Percentiles rank a stretch among this genome's conserved stretches.
phyloP scores from a whole-genome alignment of 2,797 vertebrate species.

The Phoebastria nigripes region DNA sequence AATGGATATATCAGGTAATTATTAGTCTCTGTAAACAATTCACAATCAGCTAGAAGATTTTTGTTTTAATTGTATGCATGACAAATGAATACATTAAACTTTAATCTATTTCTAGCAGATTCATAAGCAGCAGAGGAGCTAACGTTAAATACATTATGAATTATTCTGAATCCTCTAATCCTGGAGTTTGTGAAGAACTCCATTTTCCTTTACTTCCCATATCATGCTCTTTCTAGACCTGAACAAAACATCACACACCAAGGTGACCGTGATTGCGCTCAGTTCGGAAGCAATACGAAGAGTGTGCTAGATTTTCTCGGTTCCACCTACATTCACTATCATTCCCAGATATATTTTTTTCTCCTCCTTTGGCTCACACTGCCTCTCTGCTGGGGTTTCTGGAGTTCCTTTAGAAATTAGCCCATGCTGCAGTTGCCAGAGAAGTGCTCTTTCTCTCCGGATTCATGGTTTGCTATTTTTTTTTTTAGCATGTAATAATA shows the following conservation, averaged over 20 bases:
- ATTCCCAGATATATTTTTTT: background rate
- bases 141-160: background rate
- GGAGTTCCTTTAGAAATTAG: slow-evolving; percentile 6
- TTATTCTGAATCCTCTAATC: background rate
- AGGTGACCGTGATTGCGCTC: background rate
- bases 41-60: slow-evolving; percentile 13
- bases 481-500: background rate
- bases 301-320: background rate
- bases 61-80: background rate
- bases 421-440: background rate
- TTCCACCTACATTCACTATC: background rate
- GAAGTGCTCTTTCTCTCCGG: background rate
- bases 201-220: background rate
- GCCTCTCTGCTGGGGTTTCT: background rate
- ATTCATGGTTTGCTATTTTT: background rate
- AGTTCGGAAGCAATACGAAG: background rate
- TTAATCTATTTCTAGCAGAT: background rate
- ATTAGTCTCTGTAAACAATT: slow-evolving; percentile 14
- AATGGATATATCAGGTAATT: background rate
- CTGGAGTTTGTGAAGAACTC: background rate
- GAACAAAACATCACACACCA: background rate
- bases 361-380: background rate
- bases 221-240: background rate
- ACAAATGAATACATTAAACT: slow-evolving; percentile 3
- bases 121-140: background rate